These are phyloP conservation scores for Umimayanthus kanabou DNA, from an alignment of 92 coral and sea anemone species.

Conservation along the genomic window DNA sequence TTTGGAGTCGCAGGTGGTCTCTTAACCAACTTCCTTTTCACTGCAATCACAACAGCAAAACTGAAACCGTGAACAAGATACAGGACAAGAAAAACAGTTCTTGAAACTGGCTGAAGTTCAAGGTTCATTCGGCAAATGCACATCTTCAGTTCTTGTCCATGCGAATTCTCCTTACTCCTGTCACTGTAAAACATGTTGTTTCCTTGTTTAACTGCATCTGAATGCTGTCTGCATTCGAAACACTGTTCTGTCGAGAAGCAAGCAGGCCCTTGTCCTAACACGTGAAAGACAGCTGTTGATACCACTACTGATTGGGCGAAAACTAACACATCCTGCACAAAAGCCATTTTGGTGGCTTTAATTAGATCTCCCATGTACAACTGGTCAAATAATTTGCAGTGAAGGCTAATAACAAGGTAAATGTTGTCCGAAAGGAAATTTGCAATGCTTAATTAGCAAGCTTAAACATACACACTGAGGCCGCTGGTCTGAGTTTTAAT, in stretches of 20 bases:
- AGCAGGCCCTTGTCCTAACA: constrained; percentile 20
- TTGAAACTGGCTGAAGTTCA: background rate
- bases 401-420: background rate
- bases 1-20: constrained; percentile 20
- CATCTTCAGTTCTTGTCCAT: constrained; percentile 6
- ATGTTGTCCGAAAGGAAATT: background rate
- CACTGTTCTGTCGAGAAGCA: constrained; percentile 31
- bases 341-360: background rate
- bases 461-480: background rate
- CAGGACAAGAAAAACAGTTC: constrained; percentile 11
- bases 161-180: background rate
- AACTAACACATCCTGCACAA: constrained; percentile 27
- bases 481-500: background rate
- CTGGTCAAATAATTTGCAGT: background rate
- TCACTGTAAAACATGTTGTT: background rate
- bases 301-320: constrained; percentile 12
- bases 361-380: background rate
- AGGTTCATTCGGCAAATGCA: background rate
- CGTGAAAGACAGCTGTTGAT: constrained; percentile 24
- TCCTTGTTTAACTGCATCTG: background rate
- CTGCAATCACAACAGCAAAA: constrained; percentile 32
- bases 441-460: background rate
- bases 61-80: constrained; percentile 22
- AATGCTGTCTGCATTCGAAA: constrained; percentile 9
- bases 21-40: constrained; percentile 26